Evolutionary conservation across 2,888 invertebrate genomes (phyloP).

Genomic region (Zaprionus lineosus): DNA sequence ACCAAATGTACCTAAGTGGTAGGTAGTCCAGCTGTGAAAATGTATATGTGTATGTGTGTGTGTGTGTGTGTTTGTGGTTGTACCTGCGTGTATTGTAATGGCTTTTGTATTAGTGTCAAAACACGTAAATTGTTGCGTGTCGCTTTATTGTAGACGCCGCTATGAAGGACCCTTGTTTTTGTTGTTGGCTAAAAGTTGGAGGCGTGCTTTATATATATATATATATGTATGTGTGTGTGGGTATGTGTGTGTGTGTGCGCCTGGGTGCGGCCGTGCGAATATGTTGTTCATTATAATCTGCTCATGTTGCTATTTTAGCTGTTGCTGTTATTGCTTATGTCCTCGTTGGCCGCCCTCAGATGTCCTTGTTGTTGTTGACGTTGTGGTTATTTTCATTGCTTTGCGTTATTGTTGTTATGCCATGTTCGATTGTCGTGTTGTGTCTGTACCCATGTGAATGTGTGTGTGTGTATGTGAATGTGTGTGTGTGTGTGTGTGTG

Average conservation of each 20-base stretch:
- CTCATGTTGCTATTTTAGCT: conserved; percentile 76
- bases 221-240: neutral
- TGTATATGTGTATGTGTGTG: conserved; percentile 15
- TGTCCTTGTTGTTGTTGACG: conserved; percentile 47
- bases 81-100: conserved; percentile 70
- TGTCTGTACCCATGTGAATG: conserved; percentile 26
- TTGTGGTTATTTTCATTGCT: conserved; percentile 75
- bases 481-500: conserved; percentile 39
- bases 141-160: conserved; percentile 52
- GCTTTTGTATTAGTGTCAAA: conserved; percentile 77
- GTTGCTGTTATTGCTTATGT: conserved; percentile 74
- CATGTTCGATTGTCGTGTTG: conserved; percentile 55
- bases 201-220: conserved; percentile 3
- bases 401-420: conserved; percentile 67
- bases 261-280: conserved; percentile 76
- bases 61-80: conserved; percentile 34
- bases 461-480: conserved; percentile 14
- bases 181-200: conserved; percentile 6
- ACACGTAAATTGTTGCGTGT: conserved; percentile 76
- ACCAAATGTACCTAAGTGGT: conserved; percentile 37
- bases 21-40: conserved; percentile 3
- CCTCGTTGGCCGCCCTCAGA: conserved; percentile 47
- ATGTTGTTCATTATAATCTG: conserved; percentile 78
- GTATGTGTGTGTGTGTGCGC: conserved; percentile 17
- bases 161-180: conserved; percentile 3